Base-by-base conservation (phyloP, 2,888 invertebrate species). In the Agrotis puta region DNA sequence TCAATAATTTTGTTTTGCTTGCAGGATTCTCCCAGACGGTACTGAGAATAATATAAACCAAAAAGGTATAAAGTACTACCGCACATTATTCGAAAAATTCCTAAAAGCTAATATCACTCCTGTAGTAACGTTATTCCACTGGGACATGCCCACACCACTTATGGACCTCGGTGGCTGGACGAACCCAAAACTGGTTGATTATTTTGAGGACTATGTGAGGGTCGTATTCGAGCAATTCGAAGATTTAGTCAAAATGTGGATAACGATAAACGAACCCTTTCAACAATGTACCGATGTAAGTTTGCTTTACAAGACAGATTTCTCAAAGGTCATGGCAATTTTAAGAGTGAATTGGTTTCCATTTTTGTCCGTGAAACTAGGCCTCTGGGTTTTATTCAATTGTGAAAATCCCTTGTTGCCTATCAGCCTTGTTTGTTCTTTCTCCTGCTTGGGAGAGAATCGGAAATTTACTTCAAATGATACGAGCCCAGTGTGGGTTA, bases 11-110 rank as follows among this genome's bases (percentile, higher is more conserved):
- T 22, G 14, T 51, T 33, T 62, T 22, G 45, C 22, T 20, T 64
- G 39, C 90, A 95, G 98, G 65, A 95, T 98, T 61, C 92, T 98
- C 76, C 98, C 98, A 0, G 96, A 96, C 24, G 98, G 98, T 24
- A 97, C 97, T 47, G 96, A 96, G 81, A 97, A 97, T 86, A 89
- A 96, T 54, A 94, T 98, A 61, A 98, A 97, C 90, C 93, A 96
- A 71, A 97, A 97, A 11, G 98, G 98, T n/a, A 95, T 98, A 2
- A 93, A 96, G 63, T 98, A 98, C 92, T 98, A 98, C 91, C 97
- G 97, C 71, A 96, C 97, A 70, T 88, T 98, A 51, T 97, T 98
- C 64, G 95, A 98, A 88, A 97, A 97, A 82, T 95, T 98, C 27
- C 82, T 97, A 39, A 96, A 93, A 70, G 96, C 96, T 61, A 97